Evolutionary conservation across 2,888 invertebrate genomes (phyloP), one percentile per base, ranked within the genome.

Genomic region (Cloeon dipterum): DNA sequence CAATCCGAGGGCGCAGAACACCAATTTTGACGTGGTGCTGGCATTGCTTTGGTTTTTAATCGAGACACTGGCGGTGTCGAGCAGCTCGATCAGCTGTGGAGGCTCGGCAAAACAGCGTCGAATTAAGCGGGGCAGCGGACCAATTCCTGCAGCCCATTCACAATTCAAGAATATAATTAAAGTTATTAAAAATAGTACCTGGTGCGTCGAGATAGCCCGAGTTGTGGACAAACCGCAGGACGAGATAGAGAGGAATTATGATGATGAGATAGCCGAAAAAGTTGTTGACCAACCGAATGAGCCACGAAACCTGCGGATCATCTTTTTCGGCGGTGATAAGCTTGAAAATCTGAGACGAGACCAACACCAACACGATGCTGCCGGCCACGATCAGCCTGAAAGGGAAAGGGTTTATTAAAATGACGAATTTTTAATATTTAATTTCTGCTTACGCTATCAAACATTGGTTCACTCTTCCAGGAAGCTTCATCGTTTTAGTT

Each of bases 181-280:
- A 10, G 10, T n/a, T 25, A 25, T 25, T 25, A 10, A 29, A 34
- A 25, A 38, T 56, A 59, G 62, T 55, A 81, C 83, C 69, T 52
- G 70, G 63, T 54, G 73, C 72, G 51, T 88, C 85, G 46, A 85
- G 63, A 51, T 83, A 83, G 47, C 79, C 76, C 36, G 68, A 74
- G 50, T 66, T 70, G 43, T 71, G 67, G 18, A 85, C 66, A 57
- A 85, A 88, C 54, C 74, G 75, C 52, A 79, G 81, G 38, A 88
- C 65, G 14, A 89, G 57, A 51, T 70, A 76, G 34, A 83, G 83
- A 2, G 93, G 91, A 40, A 89, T 56, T 52, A 91, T 64, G 39
- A 94, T 65, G n/a, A 85, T 82, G 3, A 75, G 69, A 55, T 93
- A 94, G 11, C 89, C 88, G 14, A 83, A 62, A 38, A 86, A 62